Evolutionary conservation across 2,888 invertebrate species (phyloP), one percentile per base, ranked within the genome.

Genomic region (Platerodrilus igneus): DNA sequence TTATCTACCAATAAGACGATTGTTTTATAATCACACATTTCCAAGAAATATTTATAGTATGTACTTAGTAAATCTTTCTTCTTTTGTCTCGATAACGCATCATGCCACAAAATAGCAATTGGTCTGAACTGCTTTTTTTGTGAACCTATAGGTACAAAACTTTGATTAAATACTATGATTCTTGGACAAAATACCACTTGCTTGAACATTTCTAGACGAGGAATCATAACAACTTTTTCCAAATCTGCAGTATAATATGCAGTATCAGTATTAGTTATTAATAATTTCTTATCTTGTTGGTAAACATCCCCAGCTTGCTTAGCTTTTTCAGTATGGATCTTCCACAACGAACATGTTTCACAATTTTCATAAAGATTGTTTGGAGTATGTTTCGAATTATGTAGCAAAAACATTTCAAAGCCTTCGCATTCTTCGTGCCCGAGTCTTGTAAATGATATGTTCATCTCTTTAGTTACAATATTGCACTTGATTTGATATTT

Each of bases 141-240:
- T n/a, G n/a, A n/a, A n/a, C n/a, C n/a, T n/a, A n/a, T n/a, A n/a
- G n/a, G n/a, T n/a, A n/a, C 28, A 28, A 28, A 28, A 28, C 28
- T 16, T 15, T 28, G 15, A 28, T 28, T 28, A 28, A 28, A 28
- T 5, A 15, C 9, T 14, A 28, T 28, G 15, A 28, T 3, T 28
- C 28, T 28, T 3, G 14, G 28, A n/a, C 28, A 28, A 16, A 28
- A 28, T 15, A 28, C 6, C 5, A 28, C 28, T 9, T 14, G n/a
- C 9, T 28, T 28, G 9, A 28, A 28, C 28, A 28, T 28, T 3
- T 28, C 16, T 3, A 14, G 8, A 2, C 28, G 3, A 5, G 28
- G 28, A 4, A 28, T 15, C 14, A 28, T 28, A 3, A 28, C 17
- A 4, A 28, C 16, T n/a, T 28, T 28, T 28, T 28, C 15, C 16